Evolutionary conservation across 2,888 invertebrate genomes (phyloP), one percentile per base, ranked within the genome.

Genomic region (Cordilura impudica): DNA sequence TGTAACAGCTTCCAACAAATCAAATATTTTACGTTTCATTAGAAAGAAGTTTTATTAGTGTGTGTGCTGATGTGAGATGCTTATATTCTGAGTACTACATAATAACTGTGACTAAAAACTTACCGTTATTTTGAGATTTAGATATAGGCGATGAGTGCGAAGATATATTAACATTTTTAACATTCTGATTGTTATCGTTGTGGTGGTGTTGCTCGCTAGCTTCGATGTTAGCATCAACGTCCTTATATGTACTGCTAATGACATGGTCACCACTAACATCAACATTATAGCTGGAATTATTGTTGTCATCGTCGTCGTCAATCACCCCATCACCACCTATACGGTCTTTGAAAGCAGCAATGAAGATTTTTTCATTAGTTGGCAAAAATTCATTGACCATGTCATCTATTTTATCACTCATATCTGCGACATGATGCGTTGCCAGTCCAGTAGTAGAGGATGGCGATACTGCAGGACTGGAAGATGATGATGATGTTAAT

Each of bases 121-220:
- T 66, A 83, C 83, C 83, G 80, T 65, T 65, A 43, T 78, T 77
- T 78, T 82, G 72, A 77, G 77, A 78, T 81, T 82, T 77, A 53
- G 76, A 61, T 54, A 71, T 70, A 35, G 58, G 39, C 21, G 56
- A 56, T 29, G 45, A 26, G 43, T 39, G 53, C 51, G 65, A 54
- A 45, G 69, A 74, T 65, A 61, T 75, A 81, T 69, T 81, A 80
- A 61, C 78, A 69, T 61, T 51, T 75, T 72, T 76, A 66, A 74
- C 61, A 69, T 39, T 35, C 18, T 69, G 70, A 67, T 72, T 74
- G 47, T 66, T 78, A 69, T 80, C 71, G 69, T 45, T 69, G 63
- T 65, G 81, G 14, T 54, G 70, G 35, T 67, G 74, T 67, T 39
- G 63, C 14, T 65, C 56, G 58, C 56, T 56, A 69, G 60, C 63